A percentile compares a stretch with the other conserved stretches of the same genome.
phyloP scores from a whole-genome alignment of 2,888 invertebrate species.

The Drosophila mettleri region DNA sequence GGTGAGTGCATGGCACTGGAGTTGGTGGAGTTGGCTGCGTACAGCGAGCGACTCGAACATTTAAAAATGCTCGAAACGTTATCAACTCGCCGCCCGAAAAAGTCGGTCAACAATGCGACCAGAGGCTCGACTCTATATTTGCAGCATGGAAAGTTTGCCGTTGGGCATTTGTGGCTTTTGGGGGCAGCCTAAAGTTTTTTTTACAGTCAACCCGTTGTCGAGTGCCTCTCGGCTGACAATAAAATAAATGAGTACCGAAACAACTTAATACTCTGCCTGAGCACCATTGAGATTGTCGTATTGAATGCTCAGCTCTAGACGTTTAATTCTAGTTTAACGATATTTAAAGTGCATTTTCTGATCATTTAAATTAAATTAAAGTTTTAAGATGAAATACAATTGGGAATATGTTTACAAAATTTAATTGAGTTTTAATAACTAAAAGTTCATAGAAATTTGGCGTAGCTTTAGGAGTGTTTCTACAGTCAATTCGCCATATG shows the following conservation, averaged over 20 bases:
- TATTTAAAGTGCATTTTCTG: neutral
- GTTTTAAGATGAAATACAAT: too few species aligned
- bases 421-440: too few species aligned
- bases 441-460: too few species aligned
- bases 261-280: constrained; percentile 30
- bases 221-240: constrained; percentile 33
- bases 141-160: constrained; percentile 14
- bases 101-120: constrained; percentile 71
- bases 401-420: too few species aligned
- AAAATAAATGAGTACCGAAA: constrained; percentile 21
- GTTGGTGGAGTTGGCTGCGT: neutral
- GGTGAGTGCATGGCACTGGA: neutral
- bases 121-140: constrained; percentile 31
- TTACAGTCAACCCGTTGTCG: constrained; percentile 32
- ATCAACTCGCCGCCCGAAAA: constrained; percentile 60
- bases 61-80: constrained; percentile 63
- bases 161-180: constrained; percentile 19
- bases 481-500: too few species aligned
- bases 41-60: constrained; percentile 34
- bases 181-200: constrained; percentile 18
- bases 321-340: neutral
- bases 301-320: neutral
- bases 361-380: too few species aligned
- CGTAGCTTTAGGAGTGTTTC: too few species aligned
- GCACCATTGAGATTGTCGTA: neutral